Evolutionary conservation across 1,140 invertebrate species (phyloP).

Genomic region (Cydia pomonella): DNA sequence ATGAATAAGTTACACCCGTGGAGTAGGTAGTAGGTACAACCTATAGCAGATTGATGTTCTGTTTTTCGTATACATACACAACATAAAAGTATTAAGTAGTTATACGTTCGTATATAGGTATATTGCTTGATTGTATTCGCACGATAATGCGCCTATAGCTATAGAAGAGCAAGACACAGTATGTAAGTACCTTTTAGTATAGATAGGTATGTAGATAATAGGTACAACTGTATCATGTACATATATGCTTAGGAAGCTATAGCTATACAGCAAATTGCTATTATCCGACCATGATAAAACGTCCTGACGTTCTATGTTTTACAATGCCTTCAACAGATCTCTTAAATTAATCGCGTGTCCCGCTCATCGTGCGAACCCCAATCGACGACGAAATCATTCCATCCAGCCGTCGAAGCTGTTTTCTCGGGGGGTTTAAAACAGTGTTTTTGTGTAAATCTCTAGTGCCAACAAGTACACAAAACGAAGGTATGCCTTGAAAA

Average conservation of each 20-base stretch:
- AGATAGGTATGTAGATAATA: slow-evolving; percentile 16
- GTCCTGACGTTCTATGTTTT: slow-evolving; percentile 45
- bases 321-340: slow-evolving; percentile 48
- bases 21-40: neutral
- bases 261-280: slow-evolving; percentile 66
- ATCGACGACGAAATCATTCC: slow-evolving; percentile 78
- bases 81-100: slow-evolving; percentile 2
- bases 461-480: slow-evolving; percentile 76
- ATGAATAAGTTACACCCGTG: neutral
- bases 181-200: slow-evolving; percentile 7
- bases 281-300: slow-evolving; percentile 62
- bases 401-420: slow-evolving; percentile 78
- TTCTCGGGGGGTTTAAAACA: slow-evolving; percentile 77
- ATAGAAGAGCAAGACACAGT: slow-evolving; percentile 18
- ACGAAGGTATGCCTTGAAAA: slow-evolving; percentile 66
- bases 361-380: slow-evolving; percentile 77
- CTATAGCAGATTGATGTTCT: neutral
- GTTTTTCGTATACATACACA: neutral
- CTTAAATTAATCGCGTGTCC: slow-evolving; percentile 56
- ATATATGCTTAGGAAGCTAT: slow-evolving; percentile 42
- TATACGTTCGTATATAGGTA: neutral
- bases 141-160: slow-evolving; percentile 5
- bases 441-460: slow-evolving; percentile 76
- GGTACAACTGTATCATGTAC: slow-evolving; percentile 24
- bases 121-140: slow-evolving; percentile 23